These are phyloP conservation scores for Platysteira castanea DNA, from an alignment of 2,113 vertebrate species.

Conservation along the genomic window DNA sequence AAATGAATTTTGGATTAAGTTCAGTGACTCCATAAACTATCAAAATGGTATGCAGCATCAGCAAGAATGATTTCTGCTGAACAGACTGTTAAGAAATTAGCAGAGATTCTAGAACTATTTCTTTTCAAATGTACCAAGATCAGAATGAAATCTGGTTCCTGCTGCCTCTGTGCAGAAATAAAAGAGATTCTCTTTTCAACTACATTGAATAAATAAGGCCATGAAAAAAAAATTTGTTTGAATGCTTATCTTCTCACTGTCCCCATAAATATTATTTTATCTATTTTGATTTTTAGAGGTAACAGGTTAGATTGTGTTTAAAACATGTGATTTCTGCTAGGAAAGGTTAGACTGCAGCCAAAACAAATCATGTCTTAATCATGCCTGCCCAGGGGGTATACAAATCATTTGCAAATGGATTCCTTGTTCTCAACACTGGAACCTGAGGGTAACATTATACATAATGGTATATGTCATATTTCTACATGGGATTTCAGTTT, in stretches of 20 bases:
- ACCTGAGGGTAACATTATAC: background rate
- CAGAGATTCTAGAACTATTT: background rate
- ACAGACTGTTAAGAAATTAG: background rate
- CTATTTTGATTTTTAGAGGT: background rate
- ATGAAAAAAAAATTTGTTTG: background rate
- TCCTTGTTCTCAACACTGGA: background rate
- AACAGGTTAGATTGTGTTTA: background rate
- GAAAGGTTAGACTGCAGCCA: background rate
- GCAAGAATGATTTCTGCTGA: background rate
- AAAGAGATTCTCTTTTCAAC: background rate
- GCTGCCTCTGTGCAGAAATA: background rate
- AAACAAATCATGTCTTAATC: background rate
- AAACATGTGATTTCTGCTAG: background rate
- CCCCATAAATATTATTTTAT: background rate
- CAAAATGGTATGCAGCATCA: background rate
- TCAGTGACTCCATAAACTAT: background rate
- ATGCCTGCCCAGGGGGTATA: background rate
- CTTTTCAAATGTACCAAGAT: background rate
- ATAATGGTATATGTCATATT: background rate
- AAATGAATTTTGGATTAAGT: background rate
- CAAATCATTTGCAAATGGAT: background rate
- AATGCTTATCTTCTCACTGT: background rate
- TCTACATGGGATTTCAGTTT: background rate
- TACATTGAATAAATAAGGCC: background rate
- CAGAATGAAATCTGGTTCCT: background rate